Evolutionary conservation across 1,140 invertebrate genomes (phyloP).

Genomic region (Ladona fulva): DNA sequence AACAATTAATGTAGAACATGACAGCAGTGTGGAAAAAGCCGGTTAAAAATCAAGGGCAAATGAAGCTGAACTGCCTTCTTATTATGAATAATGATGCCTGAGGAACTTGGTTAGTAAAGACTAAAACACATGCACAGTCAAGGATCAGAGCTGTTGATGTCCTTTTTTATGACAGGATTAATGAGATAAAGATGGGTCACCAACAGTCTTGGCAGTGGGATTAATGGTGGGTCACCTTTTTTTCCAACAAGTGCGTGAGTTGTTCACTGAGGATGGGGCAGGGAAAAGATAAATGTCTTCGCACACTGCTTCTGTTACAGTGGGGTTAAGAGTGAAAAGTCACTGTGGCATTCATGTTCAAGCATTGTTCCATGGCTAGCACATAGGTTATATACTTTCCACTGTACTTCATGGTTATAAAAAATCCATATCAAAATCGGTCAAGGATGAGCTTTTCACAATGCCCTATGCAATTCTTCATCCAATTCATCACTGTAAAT

Average conservation of each 20-base stretch:
- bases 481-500: background rate
- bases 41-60: background rate
- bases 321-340: background rate
- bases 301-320: background rate
- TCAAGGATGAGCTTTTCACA: background rate
- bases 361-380: background rate
- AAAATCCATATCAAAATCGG: background rate
- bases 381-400: background rate
- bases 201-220: conserved; percentile 2
- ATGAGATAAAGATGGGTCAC: background rate
- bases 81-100: background rate
- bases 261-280: background rate
- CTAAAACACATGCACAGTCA: background rate
- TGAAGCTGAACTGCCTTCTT: background rate
- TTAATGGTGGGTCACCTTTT: background rate
- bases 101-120: background rate
- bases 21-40: background rate
- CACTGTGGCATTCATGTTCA: background rate
- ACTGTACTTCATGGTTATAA: background rate
- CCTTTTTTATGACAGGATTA: background rate
- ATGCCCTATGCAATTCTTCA: background rate
- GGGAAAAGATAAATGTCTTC: background rate
- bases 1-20: background rate
- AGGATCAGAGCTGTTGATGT: background rate
- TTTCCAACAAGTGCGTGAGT: background rate